Evolutionary conservation across 2,888 invertebrate species (phyloP).

Genomic region (Auanema freiburgensis): DNA sequence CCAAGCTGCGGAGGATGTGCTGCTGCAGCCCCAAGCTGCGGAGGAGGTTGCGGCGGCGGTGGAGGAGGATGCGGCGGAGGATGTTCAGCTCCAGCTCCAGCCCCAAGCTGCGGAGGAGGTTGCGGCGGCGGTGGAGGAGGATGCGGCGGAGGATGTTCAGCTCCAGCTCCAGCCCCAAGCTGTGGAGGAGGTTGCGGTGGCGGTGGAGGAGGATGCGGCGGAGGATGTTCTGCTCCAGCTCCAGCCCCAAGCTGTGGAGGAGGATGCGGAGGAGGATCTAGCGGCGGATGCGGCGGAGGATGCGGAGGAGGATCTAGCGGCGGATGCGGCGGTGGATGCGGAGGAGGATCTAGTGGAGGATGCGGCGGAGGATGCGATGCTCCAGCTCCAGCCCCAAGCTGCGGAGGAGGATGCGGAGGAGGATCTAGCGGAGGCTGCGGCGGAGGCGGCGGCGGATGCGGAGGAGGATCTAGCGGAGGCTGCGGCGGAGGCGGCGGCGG

Average conservation of each 20-base stretch:
- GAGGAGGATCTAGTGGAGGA: no score
- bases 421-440: no score
- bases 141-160: not conserved
- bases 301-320: no score
- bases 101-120: slow-evolving; percentile 8
- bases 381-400: slow-evolving; percentile 11
- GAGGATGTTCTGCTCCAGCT: not conserved
- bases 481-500: slow-evolving; percentile 15
- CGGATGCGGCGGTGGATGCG: no score
- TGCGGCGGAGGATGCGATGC: no score
- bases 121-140: slow-evolving; percentile 7
- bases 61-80: slow-evolving; percentile 5
- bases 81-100: no score
- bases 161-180: slow-evolving; percentile 4
- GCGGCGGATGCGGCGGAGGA: slow-evolving; percentile 11
- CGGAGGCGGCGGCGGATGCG: slow-evolving; percentile 9
- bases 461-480: no score
- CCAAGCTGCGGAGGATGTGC: slow-evolving; percentile 15
- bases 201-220: not conserved
- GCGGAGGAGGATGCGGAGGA: no score
- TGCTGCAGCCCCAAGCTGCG: not conserved
- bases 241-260: slow-evolving; percentile 6
- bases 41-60: slow-evolving; percentile 10
- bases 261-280: slow-evolving; percentile 7
- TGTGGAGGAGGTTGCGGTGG: slow-evolving; percentile 2